phyloP scores from a whole-genome alignment of 2,113 vertebrate species.

The Trogon surrucura region DNA sequence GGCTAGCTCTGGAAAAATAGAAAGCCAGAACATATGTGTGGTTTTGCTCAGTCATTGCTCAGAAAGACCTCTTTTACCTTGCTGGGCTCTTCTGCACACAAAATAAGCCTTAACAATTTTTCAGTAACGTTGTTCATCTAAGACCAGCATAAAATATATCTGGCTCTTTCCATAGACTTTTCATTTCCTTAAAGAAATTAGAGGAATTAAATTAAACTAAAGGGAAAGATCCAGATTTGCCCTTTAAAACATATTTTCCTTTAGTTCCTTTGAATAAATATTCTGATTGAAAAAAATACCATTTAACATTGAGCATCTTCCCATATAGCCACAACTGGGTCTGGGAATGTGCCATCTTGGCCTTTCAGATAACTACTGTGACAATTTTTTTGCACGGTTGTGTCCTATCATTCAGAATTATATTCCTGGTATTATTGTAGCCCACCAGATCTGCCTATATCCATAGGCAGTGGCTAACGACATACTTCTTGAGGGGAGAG shows the following conservation, averaged over 20 bases:
- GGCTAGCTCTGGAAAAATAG: background rate
- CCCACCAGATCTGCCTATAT: background rate
- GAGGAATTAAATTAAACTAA: background rate
- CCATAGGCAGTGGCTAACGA: background rate
- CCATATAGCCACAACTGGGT: background rate
- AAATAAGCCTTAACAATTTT: background rate
- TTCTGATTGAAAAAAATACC: background rate
- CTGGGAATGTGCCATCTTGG: background rate
- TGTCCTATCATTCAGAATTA: background rate
- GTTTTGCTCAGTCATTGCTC: background rate
- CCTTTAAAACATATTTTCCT: background rate
- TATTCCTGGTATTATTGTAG: background rate
- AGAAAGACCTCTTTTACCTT: background rate
- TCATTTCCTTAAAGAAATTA: background rate
- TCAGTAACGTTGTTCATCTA: background rate
- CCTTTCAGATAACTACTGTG: background rate
- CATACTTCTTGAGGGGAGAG: rapidly evolving
- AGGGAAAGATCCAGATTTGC: background rate
- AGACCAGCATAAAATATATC: background rate
- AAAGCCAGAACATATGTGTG: background rate
- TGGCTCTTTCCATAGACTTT: background rate
- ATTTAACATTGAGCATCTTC: background rate
- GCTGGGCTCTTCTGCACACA: background rate
- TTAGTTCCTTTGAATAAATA: background rate
- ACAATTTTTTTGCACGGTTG: background rate